Evolutionary conservation across 2,113 vertebrate genomes (phyloP), one percentile per base, ranked within the genome.

Genomic region (Amphiprion ocellaris): DNA sequence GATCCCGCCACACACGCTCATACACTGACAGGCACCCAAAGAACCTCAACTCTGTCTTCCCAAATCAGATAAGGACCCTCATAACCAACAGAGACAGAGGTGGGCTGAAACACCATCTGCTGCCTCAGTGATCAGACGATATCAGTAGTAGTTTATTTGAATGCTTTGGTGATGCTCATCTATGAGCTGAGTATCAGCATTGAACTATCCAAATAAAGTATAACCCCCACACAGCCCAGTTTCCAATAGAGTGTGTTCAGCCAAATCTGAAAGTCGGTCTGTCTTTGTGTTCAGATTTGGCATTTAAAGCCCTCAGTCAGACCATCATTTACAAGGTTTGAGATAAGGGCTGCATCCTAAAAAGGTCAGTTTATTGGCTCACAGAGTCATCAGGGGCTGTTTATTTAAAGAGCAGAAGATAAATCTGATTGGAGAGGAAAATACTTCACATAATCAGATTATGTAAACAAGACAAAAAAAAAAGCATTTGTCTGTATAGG

Each of bases 341-440:
- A 75, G 64, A 46, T 75, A 89, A 90, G 82, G 86, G 83, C 90
- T 92, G 82, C 50, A 50, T 39, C 47, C 19, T 70, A 28, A 64
- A 77, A 71, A 58, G 14, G 37, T 53, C 9, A 50, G 26, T 74
- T 60, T 49, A 67, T 19, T 54, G 59, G 58, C 54, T 79, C 54
- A 26, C 24, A 53, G 63, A 75, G 44, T 54, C 79, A 56, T 62
- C 52, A 49, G 54, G 67, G 39, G 75, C 64, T 88, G 65, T 71
- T 73, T 81, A 30, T 69, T 62, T 23, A 47, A 69, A 77, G 66
- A 73, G 65, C 74, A 58, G 17, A 81, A 82, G 47, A 71, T 54
- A 56, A 69, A 84, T 71, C 17, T 68, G 30, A 41, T 23, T 21
- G 23, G 49, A 66, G 52, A 60, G 21, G 6, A 26, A 69, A 52